Conservation (phyloP, 2,888 invertebrate species). For the Nymphalis polychloros region DNA sequence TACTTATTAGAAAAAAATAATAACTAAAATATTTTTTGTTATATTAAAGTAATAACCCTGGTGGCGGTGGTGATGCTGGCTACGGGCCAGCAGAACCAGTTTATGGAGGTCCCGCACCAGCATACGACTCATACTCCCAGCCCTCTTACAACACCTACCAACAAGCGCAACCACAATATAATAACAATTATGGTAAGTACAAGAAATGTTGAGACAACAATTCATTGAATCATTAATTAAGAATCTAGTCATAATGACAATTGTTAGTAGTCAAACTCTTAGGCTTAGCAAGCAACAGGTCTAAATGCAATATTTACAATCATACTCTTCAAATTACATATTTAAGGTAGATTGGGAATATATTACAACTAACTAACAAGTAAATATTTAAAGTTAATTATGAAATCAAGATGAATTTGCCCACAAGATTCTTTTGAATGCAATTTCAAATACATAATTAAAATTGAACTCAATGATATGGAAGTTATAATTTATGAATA, state of each 20-base stretch:
- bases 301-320: too few relatives aligned
- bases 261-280: background rate
- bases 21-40: background rate
- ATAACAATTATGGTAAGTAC: slow-evolving; percentile 72
- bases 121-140: slow-evolving; percentile 70
- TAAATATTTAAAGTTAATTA: too few relatives aligned
- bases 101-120: slow-evolving; percentile 57
- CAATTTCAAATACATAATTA: too few relatives aligned
- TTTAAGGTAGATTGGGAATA: too few relatives aligned
- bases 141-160: slow-evolving; percentile 69
- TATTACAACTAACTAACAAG: too few relatives aligned
- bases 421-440: too few relatives aligned
- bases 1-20: background rate
- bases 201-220: slow-evolving; percentile 10
- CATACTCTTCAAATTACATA: too few relatives aligned
- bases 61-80: slow-evolving; percentile 71
- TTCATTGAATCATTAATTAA: background rate
- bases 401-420: too few relatives aligned
- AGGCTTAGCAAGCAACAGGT: background rate
- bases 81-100: slow-evolving; percentile 67
- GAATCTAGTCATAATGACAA: slow-evolving; percentile 7
- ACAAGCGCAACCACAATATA: slow-evolving; percentile 65
- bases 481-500: too few relatives aligned
- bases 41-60: slow-evolving; percentile 45
- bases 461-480: too few relatives aligned